A percentile compares a stretch with the other conserved stretches of the same genome.
These are phyloP conservation scores for Pterocles gutturalis DNA, from an alignment of 2,113 vertebrate species.

Conservation along the genomic window DNA sequence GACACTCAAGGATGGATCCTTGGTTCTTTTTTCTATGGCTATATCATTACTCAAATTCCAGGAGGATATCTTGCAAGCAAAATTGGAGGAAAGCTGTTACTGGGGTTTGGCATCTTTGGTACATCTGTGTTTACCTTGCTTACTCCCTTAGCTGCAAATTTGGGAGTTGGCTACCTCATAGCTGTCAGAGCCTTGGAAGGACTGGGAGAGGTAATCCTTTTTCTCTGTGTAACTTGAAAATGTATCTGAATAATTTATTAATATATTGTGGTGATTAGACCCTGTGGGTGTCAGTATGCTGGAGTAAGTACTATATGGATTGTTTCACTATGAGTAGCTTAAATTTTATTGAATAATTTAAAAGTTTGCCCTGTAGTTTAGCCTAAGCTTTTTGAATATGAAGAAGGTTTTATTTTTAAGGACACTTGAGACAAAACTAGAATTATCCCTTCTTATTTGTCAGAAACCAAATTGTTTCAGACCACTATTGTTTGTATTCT, in stretches of 20 bases:
- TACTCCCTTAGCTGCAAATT: constrained; percentile 89
- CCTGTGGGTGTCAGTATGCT: not conserved
- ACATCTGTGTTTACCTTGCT: constrained; percentile 91
- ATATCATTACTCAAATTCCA: constrained; percentile 95
- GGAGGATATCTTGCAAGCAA: constrained; percentile 92
- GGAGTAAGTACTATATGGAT: not conserved
- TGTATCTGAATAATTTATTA: not conserved
- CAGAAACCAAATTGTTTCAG: not conserved
- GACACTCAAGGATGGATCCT: constrained; percentile 97
- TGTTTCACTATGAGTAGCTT: not conserved
- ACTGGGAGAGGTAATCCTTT: constrained; percentile 88
- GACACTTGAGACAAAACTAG: not conserved
- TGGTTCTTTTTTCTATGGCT: constrained; percentile 97
- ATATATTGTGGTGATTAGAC: not conserved
- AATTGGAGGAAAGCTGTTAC: constrained; percentile 88
- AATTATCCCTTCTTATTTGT: not conserved
- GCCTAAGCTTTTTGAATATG: not conserved
- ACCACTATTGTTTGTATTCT: not conserved
- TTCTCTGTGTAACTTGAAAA: not conserved
- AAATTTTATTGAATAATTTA: not conserved
- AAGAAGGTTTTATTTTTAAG: not conserved
- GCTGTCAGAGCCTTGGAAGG: constrained; percentile 91
- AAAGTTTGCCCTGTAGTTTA: not conserved
- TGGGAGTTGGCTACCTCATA: constrained; percentile 89
- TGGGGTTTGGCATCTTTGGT: constrained; percentile 89